Evolutionary conservation across 2,797 vertebrate genomes (phyloP).

Genomic region (Lerista edwardsae): DNA sequence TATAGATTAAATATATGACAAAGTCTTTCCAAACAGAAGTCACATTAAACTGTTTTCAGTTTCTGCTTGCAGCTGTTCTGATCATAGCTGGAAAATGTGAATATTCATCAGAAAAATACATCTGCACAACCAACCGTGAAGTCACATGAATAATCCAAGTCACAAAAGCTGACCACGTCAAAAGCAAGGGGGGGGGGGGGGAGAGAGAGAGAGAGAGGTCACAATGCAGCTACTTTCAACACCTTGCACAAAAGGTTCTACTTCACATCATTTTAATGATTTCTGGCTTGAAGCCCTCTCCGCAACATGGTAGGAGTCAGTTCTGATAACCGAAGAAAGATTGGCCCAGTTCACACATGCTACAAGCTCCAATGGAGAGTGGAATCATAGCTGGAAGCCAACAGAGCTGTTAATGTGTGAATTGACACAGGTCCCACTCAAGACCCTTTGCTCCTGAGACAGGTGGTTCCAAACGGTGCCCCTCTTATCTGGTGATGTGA

Average conservation of each 20-base stretch:
- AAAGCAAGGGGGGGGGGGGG: neutral
- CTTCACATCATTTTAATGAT: neutral
- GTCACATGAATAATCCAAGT: constrained; percentile 1
- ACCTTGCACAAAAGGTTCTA: neutral
- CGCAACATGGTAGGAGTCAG: neutral
- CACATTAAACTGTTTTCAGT: constrained; percentile 42
- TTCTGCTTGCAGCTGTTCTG: constrained; percentile 15
- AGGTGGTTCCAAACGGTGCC: too few species aligned
- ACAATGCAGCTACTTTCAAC: neutral
- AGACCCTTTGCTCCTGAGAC: too few species aligned
- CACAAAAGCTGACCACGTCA: neutral
- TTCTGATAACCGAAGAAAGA: neutral
- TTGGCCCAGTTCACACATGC: neutral
- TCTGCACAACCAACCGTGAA: neutral
- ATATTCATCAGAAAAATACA: constrained; percentile 17
- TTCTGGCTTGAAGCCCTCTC: neutral
- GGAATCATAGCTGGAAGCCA: too few species aligned
- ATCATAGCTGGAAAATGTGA: constrained; percentile 37
- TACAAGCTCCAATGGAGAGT: neutral
- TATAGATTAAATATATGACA: constrained; percentile 38
- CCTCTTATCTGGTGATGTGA: too few species aligned
- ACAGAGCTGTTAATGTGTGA: neutral
- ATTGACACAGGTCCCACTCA: neutral
- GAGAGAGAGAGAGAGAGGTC: too few species aligned
- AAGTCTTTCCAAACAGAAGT: neutral